phyloP scores from a whole-genome alignment of 2,888 invertebrate species.

The Dromius quadrimaculatus region DNA sequence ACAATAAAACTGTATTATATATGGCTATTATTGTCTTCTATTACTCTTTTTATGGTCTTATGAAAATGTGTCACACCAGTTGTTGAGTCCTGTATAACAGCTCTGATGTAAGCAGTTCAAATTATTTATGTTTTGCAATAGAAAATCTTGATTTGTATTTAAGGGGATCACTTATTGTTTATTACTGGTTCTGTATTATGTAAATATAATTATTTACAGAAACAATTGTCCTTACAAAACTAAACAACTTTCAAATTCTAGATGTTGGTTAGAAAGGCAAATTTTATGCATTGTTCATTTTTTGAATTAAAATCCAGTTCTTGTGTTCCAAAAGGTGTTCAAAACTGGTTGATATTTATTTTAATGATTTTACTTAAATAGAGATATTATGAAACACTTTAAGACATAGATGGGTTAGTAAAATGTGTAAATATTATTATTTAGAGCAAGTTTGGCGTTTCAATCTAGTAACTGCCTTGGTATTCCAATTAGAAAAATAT shows the following conservation, averaged over 20 bases:
- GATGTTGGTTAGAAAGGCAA: constrained; percentile 13
- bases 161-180: constrained; percentile 15
- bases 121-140: background rate
- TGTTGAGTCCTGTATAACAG: too few species aligned
- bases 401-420: background rate
- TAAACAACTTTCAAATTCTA: constrained; percentile 32
- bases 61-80: too few species aligned
- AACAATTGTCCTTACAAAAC: constrained; percentile 10
- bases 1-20: too few species aligned
- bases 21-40: too few species aligned
- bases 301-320: background rate
- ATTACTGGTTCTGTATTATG: constrained; percentile 14
- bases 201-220: constrained; percentile 12
- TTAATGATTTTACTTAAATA: background rate
- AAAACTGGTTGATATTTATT: background rate
- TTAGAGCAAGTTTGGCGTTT: constrained; percentile 21
- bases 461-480: too few species aligned
- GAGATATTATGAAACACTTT: background rate
- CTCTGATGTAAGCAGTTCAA: background rate
- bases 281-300: background rate
- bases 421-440: constrained; percentile 16
- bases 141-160: constrained; percentile 6
- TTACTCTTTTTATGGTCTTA: too few species aligned
- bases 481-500: too few species aligned
- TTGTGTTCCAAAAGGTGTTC: background rate